These are phyloP conservation scores for Bibio marci DNA, from an alignment of 2,888 invertebrate species.

Conservation along the genomic window DNA sequence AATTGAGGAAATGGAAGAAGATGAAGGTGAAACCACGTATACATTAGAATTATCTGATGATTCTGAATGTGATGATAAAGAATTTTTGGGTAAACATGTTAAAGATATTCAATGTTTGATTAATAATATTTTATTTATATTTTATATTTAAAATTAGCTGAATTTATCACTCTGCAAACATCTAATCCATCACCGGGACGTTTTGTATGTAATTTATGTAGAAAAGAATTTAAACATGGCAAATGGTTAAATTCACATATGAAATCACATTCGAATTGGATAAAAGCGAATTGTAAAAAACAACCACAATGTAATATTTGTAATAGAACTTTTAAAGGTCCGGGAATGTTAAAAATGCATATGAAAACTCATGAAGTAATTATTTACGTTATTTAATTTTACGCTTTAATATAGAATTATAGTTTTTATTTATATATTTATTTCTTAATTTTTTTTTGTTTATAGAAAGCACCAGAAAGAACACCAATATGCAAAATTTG, in stretches of 20 bases:
- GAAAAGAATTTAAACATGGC: constrained; percentile 43
- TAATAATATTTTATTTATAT: background rate
- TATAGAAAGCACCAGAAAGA: constrained; percentile 32
- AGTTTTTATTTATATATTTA: background rate
- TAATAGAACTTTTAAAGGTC: constrained; percentile 43
- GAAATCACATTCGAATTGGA: constrained; percentile 45
- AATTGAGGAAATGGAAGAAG: constrained; percentile 16
- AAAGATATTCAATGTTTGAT: background rate
- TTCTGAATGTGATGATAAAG: constrained; percentile 13
- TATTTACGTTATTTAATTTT: background rate
- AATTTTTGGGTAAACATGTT: constrained; percentile 8
- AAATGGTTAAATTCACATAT: constrained; percentile 43
- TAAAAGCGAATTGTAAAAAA: constrained; percentile 46
- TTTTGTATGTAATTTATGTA: constrained; percentile 43
- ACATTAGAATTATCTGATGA: constrained; percentile 12
- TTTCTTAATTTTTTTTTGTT: background rate
- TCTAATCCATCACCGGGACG: constrained; percentile 38
- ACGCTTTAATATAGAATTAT: background rate
- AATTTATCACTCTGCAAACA: constrained; percentile 31
- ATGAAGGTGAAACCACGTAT: constrained; percentile 15
- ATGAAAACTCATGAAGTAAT: constrained; percentile 40
- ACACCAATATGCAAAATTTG: constrained; percentile 43
- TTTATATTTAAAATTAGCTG: constrained; percentile 15
- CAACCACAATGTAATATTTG: constrained; percentile 44
- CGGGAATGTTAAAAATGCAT: constrained; percentile 48